Conservation (phyloP, 1,140 invertebrate species). For the Anastatus disparis region DNA sequence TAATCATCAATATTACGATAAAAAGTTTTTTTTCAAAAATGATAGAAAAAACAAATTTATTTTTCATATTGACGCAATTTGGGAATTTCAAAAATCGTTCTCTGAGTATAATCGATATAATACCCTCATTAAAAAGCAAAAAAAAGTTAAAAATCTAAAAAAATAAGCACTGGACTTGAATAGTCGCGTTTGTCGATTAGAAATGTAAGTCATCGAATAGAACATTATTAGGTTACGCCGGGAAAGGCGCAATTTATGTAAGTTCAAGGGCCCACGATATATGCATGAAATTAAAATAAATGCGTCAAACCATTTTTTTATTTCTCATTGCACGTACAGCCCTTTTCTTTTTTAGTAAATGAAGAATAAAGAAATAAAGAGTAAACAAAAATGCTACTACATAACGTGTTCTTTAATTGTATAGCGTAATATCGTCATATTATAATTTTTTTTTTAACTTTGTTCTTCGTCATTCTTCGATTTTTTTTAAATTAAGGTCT, state of each 20-base stretch:
- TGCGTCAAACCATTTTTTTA: neutral
- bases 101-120: neutral
- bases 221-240: conserved; percentile 25
- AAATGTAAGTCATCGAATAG: neutral
- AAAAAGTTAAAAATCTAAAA: no score
- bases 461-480: conserved; percentile 22
- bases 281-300: neutral
- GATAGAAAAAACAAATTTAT: neutral
- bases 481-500: conserved; percentile 10
- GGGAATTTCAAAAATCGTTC: neutral
- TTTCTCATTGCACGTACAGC: neutral
- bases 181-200: conserved; percentile 7
- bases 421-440: conserved; percentile 7
- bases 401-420: conserved; percentile 37
- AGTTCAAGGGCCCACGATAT: neutral
- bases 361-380: neutral
- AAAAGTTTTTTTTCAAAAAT: no score
- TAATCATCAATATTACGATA: neutral
- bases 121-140: neutral
- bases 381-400: no score
- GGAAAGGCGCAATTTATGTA: conserved; percentile 29
- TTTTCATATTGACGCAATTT: neutral
- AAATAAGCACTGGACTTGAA: conserved; percentile 15
- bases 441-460: conserved; percentile 21
- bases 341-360: conserved; percentile 5